Evolutionary conservation across 2,888 invertebrate species (phyloP).

Genomic region (Clusia tigrina): DNA sequence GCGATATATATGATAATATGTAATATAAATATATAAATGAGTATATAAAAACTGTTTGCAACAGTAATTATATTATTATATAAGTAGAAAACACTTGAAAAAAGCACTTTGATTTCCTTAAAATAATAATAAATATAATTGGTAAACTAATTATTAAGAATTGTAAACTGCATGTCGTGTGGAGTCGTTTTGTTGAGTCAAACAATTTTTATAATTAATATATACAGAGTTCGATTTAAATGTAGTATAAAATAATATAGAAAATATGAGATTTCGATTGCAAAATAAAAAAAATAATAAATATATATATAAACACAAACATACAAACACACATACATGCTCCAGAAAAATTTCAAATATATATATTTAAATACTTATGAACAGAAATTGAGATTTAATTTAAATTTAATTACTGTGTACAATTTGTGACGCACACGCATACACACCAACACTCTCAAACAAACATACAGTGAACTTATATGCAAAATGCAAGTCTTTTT

Average conservation of each 20-base stretch:
- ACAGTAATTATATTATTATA: neutral
- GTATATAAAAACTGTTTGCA: neutral
- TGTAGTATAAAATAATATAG: neutral
- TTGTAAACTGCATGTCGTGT: neutral
- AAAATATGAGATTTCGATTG: constrained; percentile 5
- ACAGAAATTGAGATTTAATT: no score
- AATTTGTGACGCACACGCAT: neutral
- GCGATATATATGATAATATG: neutral
- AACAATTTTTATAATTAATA: neutral
- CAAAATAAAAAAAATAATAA: no score
- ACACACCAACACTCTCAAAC: neutral
- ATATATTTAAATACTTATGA: neutral
- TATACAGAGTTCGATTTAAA: neutral
- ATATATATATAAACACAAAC: no score
- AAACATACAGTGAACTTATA: neutral
- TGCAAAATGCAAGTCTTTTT: constrained; percentile 5
- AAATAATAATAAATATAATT: neutral
- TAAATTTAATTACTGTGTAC: no score
- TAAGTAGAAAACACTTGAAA: neutral
- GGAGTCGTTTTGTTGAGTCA: neutral
- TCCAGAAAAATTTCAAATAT: neutral
- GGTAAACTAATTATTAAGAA: neutral
- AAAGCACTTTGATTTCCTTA: neutral
- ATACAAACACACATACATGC: neutral
- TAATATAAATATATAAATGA: neutral